Evolutionary conservation across 2,888 invertebrate genomes (phyloP), one percentile per base, ranked within the genome.

Genomic region (Agrilus cyanescens): DNA sequence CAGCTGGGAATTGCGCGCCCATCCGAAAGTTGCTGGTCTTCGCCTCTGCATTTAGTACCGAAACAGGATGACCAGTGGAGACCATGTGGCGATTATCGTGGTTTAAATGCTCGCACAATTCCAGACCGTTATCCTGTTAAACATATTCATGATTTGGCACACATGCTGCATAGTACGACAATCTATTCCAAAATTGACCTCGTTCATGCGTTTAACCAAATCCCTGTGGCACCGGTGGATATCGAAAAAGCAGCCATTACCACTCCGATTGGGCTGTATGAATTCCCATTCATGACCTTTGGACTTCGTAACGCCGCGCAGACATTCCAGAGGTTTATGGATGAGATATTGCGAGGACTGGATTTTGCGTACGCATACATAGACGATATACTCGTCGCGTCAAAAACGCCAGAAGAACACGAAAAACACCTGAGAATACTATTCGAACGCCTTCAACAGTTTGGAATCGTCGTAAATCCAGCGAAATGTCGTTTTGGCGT

Each of bases 221-320:
- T 70, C 4, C 64, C 61, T 3, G 38, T 55, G 10, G 39, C 43
- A 3, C 32, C 41, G 4, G 57, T 53, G 4, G 62, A 67, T 43
- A 55, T 66, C 4, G 49, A 32, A 3, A 53, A 56, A 42, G 54
- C 55, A 1, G 53, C 56, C 4, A 50, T 52, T 6, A 50, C 38
- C 2, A 54, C 50, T 13, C 51, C 54, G 4, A 55, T 57, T 30
- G 53, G 51, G 1, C 37, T 53, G 20, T 56, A 50, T 45, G 53
- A 66, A 42, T 63, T 59, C 40, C 40, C 52, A 1, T 40, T 38
- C 1, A 58, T 60, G 57, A 50, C 51, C 1, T 66, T 63, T 25
- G 65, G 66, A 2, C 50, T 67, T 1, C 37, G 62, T 2, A 66
- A 68, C 42, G 62, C 66, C 1, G 58, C 58, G 2, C n/a, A n/a